These are phyloP conservation scores for Natator depressus DNA, from an alignment of 2,113 vertebrate genomes.

Conservation along the genomic window DNA sequence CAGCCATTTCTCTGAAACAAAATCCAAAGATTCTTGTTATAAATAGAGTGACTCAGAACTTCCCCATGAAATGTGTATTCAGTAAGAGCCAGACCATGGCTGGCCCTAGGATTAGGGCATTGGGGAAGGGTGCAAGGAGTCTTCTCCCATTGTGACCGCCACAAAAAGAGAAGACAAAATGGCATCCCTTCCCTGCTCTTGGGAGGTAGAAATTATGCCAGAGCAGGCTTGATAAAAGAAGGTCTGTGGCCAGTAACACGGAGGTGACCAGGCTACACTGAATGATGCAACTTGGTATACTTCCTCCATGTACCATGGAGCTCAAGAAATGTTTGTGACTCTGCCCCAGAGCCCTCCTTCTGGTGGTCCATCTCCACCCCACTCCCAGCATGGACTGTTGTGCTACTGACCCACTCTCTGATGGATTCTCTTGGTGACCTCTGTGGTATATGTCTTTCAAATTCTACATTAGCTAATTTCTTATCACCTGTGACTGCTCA, in stretches of 20 bases:
- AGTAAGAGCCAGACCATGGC: neutral
- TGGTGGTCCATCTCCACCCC: too few relatives aligned
- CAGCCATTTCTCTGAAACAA: neutral
- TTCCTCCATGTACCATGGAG: neutral
- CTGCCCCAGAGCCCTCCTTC: neutral
- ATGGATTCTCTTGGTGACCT: neutral
- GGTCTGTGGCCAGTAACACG: neutral
- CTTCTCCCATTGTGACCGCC: too few relatives aligned
- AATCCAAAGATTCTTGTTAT: neutral
- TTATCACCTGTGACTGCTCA: neutral
- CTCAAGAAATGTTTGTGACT: neutral
- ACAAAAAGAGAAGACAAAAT: too few relatives aligned
- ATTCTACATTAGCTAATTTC: neutral
- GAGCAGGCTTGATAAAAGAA: neutral
- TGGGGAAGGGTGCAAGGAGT: too few relatives aligned
- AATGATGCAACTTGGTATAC: neutral
- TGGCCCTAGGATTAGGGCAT: neutral
- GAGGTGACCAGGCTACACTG: too few relatives aligned
- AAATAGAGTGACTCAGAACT: neutral
- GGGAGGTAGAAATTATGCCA: too few relatives aligned
- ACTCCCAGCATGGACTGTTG: neutral
- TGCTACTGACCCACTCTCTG: neutral
- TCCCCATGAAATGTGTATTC: neutral
- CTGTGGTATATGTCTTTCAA: neutral
- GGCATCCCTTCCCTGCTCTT: too few relatives aligned